Base-by-base conservation (phyloP, 1,140 invertebrate genomes). In the Drosophila kanapiae region DNA sequence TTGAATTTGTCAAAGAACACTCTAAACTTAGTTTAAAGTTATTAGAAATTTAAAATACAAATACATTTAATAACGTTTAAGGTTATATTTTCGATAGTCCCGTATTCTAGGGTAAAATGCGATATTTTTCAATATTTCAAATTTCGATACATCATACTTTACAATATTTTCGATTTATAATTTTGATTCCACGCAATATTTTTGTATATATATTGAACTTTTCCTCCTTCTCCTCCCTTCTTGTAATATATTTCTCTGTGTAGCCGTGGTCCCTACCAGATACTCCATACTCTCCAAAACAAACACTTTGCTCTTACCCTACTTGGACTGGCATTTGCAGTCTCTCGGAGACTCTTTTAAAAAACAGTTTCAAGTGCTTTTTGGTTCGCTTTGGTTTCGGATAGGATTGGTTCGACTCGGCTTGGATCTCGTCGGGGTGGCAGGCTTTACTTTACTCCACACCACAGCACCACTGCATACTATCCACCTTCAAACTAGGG, bases 331-430 rank as follows among this genome's bases (percentile, higher is more conserved):
- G 40, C 38, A 67, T 35, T 60, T 43, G 33, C 54, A 59, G 54
- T 72, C 63, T 48, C 29, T 45, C 53, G 51, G 40, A 72, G 54
- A 56, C 72, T 79, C 53, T 67, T 82, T 81, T 75, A 69, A 75
- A 88, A 90, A 90, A 90, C 81, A 88, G 85, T 88, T 88, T 88
- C 75, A 88, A 88, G 85, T 88, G 78, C 76, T 67, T 83, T 63
- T 71, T 56, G 76, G 76, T 42, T 62, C 40, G 49, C 47, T 54
- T 74, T 58, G 49, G 59, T 31, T 63, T 54, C 31, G 62, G 60
- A 69, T 69, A 68, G 54, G 60, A 78, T 85, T 80, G 76, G 47
- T 67, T 70, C 40, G 37, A 47, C 35, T 67, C 79, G 84, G 29
- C 29, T 51, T 16, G 48, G 84, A 54, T 54, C 33, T 38, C 16